phyloP scores from a whole-genome alignment of 2,113 vertebrate genomes.

The Oreochromis niloticus region DNA sequence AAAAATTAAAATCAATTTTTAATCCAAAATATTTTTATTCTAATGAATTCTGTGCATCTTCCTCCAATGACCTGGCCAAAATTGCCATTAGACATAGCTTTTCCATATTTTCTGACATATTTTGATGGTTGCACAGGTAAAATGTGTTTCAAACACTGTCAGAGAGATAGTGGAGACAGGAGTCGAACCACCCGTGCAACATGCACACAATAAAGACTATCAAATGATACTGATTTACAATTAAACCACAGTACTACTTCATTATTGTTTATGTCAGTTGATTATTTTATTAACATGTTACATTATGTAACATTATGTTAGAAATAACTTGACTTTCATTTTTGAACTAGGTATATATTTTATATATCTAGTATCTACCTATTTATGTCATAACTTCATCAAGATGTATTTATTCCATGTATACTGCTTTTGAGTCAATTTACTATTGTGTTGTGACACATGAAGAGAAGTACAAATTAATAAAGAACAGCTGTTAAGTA shows the following conservation, averaged over 20 bases:
- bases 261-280: not conserved
- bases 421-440: not conserved
- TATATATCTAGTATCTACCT: not conserved
- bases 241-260: not conserved
- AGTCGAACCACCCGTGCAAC: not conserved
- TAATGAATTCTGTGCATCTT: not conserved
- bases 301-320: not conserved
- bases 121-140: rapidly evolving
- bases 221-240: not conserved
- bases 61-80: not conserved
- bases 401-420: not conserved
- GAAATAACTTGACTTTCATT: not conserved
- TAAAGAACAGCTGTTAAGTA: slow-evolving; percentile 45
- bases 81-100: not conserved
- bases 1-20: not conserved
- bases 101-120: not conserved
- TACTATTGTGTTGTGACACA: not conserved
- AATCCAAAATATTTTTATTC: too few species aligned
- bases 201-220: too few species aligned
- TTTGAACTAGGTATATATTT: not conserved
- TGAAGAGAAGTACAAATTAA: not conserved
- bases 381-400: not conserved
- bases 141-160: not conserved
- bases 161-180: not conserved
- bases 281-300: not conserved